These are phyloP conservation scores for Ips nitidus DNA, from an alignment of 1,140 invertebrate species.

Conservation along the genomic window DNA sequence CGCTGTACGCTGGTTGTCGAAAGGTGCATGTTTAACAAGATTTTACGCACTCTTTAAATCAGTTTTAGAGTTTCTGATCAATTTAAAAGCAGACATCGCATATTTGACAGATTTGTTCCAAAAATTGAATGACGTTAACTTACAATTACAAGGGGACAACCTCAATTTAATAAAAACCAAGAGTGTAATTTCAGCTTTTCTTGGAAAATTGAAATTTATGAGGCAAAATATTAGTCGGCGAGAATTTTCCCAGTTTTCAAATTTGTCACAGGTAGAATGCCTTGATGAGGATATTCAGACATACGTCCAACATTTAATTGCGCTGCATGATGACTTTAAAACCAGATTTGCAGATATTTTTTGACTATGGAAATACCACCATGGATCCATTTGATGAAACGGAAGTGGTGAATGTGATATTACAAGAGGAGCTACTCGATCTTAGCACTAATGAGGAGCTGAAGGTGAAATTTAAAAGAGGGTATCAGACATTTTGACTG, in stretches of 20 bases:
- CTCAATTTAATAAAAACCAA: slow-evolving; percentile 29
- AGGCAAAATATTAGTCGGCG: slow-evolving; percentile 39
- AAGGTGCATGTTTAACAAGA: too few species aligned
- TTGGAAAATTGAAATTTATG: slow-evolving; percentile 37
- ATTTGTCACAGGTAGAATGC: slow-evolving; percentile 42
- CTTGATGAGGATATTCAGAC: slow-evolving; percentile 37
- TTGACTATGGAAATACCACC: not conserved
- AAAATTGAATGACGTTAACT: slow-evolving; percentile 29
- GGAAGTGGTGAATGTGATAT: slow-evolving; percentile 32
- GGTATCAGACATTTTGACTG: too few species aligned
- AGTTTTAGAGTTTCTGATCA: not conserved
- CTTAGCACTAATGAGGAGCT: not conserved
- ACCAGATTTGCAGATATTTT: too few species aligned
- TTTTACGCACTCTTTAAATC: not conserved
- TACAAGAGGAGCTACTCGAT: slow-evolving; percentile 44
- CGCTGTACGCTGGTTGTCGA: not conserved
- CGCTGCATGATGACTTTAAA: too few species aligned
- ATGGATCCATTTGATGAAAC: too few species aligned
- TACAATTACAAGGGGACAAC: slow-evolving; percentile 23
- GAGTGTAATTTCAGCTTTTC: not conserved
- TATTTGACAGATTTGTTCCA: not conserved
- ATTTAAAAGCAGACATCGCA: too few species aligned
- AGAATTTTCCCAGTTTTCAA: slow-evolving; percentile 38
- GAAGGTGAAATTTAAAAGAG: too few species aligned
- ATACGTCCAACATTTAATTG: slow-evolving; percentile 45